Evolutionary conservation across 2,113 vertebrate genomes (phyloP), one percentile per base, ranked within the genome.

Genomic region (Clarias macrocephalus): DNA sequence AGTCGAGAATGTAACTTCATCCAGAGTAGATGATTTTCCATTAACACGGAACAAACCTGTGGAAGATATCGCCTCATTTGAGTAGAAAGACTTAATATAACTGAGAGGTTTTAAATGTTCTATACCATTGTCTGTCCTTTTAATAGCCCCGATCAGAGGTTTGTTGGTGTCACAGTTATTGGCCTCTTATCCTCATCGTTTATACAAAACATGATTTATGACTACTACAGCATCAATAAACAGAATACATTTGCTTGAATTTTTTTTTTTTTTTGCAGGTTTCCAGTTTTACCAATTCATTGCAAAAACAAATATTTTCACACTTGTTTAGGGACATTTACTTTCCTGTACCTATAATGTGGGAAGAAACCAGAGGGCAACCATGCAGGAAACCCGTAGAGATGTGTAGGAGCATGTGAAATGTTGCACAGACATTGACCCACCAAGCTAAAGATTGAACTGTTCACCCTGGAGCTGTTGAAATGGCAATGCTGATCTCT

Each of bases 101-200:
- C 18, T 23, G 52, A 81, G 65, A 60, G 33, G 65, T 59, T 28
- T 72, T 85, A 63, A 82, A 37, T n/a, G 42, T 16, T 37, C 2
- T 59, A 72, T 9, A 11, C 13, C n/a, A 10, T 65, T 16, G 37
- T 54, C 19, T 76, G 56, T 28, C 68, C 37, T 33, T 25, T 13
- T 3, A 30, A 72, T 52, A 80, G 81, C 85, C 21, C 54, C 2
- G 23, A 30, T 42, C 25, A 25, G 59, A 83, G 48, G 28, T 62
- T 18, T 57, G 59, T 30, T 48, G 59, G 82, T 85, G 82, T 76
- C 68, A 85, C 73, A 75, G 86, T 62, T 89, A 83, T 37, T 87
- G 86, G 76, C 88, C 81, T 88, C 48, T 60, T 73, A 54, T 25
- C 54, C 68, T 89, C 77, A 92, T 90, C 16, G 88, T 92, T 92